Conservation (phyloP, 1,140 invertebrate genomes). For the Drepana arcuata region DNA sequence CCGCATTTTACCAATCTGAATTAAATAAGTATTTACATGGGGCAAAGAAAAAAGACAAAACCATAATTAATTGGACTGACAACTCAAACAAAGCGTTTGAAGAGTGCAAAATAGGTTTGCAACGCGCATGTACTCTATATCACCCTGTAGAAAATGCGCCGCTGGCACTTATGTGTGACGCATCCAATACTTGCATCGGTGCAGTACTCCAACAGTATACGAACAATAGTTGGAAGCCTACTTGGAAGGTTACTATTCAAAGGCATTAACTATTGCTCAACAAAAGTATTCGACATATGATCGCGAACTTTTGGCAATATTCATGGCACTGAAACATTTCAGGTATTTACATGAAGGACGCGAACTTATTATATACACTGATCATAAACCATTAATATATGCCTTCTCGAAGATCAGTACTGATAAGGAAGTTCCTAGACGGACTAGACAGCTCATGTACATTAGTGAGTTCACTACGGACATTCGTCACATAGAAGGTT, state of each 20-base stretch:
- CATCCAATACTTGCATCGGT: conserved; percentile 2
- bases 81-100: background rate
- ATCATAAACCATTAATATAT: background rate
- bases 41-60: conserved; percentile 2
- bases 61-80: background rate
- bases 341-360: background rate
- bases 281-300: conserved; percentile 4
- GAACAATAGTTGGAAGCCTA: background rate
- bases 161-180: conserved; percentile 2
- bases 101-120: conserved; percentile 1
- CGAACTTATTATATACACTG: background rate
- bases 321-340: background rate
- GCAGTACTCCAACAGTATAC: conserved; percentile 1
- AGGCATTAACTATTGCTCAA: background rate
- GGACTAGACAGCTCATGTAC: background rate
- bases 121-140: background rate
- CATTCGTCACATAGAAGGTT: background rate
- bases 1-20: background rate
- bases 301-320: background rate
- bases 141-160: background rate
- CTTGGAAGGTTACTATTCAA: conserved; percentile 3
- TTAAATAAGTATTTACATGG: conserved; percentile 6
- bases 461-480: background rate
- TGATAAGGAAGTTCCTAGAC: background rate
- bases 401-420: background rate